Base-by-base conservation (phyloP, 2,888 invertebrate genomes). In the Protophormia terraenovae region DNA sequence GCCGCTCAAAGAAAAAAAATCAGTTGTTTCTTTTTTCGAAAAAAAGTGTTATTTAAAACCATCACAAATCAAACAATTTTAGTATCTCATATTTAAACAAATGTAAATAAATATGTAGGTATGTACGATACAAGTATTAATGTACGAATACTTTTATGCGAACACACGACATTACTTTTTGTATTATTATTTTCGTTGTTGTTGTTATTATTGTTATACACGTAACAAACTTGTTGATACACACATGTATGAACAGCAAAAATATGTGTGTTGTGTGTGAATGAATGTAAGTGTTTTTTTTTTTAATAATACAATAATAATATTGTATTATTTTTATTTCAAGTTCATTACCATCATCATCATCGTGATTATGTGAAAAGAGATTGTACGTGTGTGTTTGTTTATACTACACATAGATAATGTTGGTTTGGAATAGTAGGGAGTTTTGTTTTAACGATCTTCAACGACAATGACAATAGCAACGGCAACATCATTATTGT, bases 281-380 rank as follows among this genome's bases (percentile, higher is more conserved):
- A 47, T 60, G 72, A 72, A 45, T 73, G 66, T 75, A 47, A 22
- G 47, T 45, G 5, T 45, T 66, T 50, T 35, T n/a, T 66, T n/a
- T 47, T 71, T 75, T 50, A 64, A 82, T 64, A 76, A 76, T 71
- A 80, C 80, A 64, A 80, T 73, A 80, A 82, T 71, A 78, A 79
- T 72, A 82, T 64, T 55, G 76, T 76, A 71, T 76, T 82, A 75
- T 78, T 72, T 82, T 78, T 75, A 67, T 78, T 85, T 85, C 85
- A 85, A 85, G 85, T 85, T 85, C 85, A 85, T 85, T 85, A 85
- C 85, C 85, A 85, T 82, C 81, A 82, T 78, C 73, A 84, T 78
- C 69, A 84, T 69, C 45, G 32, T 75, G 81, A 78, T 81, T 78
- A 66, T 66, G 62, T 53, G 77, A 84, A 81, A 81, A 84, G 84